phyloP scores from a whole-genome alignment of 2,888 invertebrate species.

The Steinernema scapterisci region DNA sequence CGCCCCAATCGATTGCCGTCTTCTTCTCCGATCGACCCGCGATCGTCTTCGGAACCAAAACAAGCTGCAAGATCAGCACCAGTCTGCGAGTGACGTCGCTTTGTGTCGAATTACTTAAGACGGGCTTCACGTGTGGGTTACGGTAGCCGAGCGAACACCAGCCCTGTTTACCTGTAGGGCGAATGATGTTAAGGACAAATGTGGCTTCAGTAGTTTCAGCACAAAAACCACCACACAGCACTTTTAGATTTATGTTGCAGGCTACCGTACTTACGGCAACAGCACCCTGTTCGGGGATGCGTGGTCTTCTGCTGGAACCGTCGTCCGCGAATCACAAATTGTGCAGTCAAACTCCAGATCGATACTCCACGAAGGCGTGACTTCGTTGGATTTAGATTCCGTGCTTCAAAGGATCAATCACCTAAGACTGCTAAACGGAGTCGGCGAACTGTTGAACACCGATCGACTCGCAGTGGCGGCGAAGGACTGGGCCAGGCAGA shows the following conservation, averaged over 20 bases:
- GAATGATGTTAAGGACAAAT: no score
- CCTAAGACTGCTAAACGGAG: background rate
- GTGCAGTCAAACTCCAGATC: background rate
- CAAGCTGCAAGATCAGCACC: no score
- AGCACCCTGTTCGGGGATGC: conserved; percentile 4
- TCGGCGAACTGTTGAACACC: background rate
- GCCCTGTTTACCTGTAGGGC: no score
- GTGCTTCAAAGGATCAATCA: background rate
- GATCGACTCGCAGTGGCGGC: background rate
- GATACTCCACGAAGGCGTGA: background rate
- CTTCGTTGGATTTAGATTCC: background rate
- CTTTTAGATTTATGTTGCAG: background rate
- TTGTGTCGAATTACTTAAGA: no score
- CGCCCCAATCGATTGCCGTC: background rate
- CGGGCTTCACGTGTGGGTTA: no score
- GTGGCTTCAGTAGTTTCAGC: background rate
- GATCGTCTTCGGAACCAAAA: no score
- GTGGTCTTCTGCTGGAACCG: background rate
- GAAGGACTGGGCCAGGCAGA: background rate
- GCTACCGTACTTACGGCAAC: conserved; percentile 14
- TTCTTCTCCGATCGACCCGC: background rate
- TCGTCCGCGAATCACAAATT: background rate
- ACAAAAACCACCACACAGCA: background rate
- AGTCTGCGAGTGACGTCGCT: no score
- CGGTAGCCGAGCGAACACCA: no score